phyloP scores from a whole-genome alignment of 2,888 invertebrate species.

The Pimpla rufipes region DNA sequence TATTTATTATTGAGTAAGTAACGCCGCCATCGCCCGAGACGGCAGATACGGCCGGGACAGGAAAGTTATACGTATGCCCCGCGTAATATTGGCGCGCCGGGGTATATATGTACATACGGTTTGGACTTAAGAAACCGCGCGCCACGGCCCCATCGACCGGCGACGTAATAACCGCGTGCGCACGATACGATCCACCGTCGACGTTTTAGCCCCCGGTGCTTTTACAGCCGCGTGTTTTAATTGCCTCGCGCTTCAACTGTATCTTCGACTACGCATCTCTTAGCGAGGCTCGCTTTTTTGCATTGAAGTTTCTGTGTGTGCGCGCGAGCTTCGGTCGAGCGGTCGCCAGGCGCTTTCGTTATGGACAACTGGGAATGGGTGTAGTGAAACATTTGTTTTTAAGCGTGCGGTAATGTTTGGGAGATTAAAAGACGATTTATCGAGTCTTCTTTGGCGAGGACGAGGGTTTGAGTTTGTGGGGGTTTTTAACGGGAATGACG shows the following conservation, averaged over 20 bases:
- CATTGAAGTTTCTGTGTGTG: background rate
- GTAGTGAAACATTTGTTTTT: too few species aligned
- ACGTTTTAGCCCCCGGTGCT: constrained; percentile 67
- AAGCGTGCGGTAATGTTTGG: too few species aligned
- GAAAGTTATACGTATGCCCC: constrained; percentile 29
- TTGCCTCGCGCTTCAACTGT: constrained; percentile 65
- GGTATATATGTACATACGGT: constrained; percentile 25
- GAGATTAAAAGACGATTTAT: too few species aligned
- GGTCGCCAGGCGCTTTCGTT: too few species aligned
- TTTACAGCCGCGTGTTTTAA: constrained; percentile 68
- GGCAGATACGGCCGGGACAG: constrained; percentile 41
- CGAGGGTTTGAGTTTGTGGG: too few species aligned
- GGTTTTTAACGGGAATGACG: too few species aligned
- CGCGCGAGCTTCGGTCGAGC: background rate
- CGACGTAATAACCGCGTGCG: constrained; percentile 65
- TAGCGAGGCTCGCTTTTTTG: constrained; percentile 27
- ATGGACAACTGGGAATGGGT: too few species aligned
- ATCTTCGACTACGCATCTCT: constrained; percentile 58
- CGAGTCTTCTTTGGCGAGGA: too few species aligned
- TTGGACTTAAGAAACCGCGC: constrained; percentile 5
- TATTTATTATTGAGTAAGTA: constrained; percentile 69
- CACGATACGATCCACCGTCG: constrained; percentile 51
- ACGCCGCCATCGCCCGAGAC: constrained; percentile 16
- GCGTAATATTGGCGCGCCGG: constrained; percentile 39
- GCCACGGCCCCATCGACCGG: constrained; percentile 12